Percentiles rank a stretch among this genome's conserved stretches.
phyloP scores from a whole-genome alignment of 2,888 invertebrate species.

The Bellardia pandia region DNA sequence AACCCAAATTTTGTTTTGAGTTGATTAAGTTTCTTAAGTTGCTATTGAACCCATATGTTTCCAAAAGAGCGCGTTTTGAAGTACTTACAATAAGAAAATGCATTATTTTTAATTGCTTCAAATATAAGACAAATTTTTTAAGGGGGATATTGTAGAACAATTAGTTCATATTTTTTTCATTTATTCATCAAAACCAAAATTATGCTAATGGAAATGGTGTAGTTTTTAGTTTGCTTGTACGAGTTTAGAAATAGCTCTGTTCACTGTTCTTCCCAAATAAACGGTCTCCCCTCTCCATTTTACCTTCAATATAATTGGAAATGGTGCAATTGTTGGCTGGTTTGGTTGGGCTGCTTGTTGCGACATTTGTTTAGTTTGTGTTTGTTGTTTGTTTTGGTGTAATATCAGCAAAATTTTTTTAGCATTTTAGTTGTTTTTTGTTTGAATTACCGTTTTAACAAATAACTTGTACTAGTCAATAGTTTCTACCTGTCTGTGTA shows the following conservation, averaged over 20 bases:
- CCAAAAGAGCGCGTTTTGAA: no score
- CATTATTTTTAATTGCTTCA: no score
- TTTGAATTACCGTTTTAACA: constrained; percentile 64
- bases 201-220: background rate
- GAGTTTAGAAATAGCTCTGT: background rate
- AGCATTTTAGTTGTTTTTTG: constrained; percentile 38
- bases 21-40: no score
- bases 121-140: no score
- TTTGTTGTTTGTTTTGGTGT: constrained; percentile 59
- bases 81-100: no score
- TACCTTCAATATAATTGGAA: background rate
- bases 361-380: constrained; percentile 57
- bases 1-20: no score
- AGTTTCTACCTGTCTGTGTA: constrained; percentile 57
- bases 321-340: constrained; percentile 38
- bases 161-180: no score
- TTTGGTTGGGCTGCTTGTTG: constrained; percentile 38
- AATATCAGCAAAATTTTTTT: constrained; percentile 39
- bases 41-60: no score
- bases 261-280: background rate
- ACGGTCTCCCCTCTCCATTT: background rate
- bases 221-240: background rate
- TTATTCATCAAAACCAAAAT: no score
- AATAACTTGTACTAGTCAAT: constrained; percentile 68
- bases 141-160: no score